Conservation (phyloP, 2,113 vertebrate genomes). For the Arenaria interpres region DNA sequence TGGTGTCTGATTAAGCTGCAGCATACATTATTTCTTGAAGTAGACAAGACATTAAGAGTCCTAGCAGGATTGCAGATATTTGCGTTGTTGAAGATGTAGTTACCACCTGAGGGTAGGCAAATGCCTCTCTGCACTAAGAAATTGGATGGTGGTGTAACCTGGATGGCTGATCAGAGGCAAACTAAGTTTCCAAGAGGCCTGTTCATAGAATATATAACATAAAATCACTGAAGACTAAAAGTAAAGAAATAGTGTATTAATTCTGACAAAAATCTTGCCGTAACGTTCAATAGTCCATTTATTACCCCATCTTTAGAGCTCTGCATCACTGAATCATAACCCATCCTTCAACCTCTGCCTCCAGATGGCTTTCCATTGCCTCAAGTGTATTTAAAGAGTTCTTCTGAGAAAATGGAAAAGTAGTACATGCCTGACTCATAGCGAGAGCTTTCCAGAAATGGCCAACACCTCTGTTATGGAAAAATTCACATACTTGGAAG, state of each 20-base stretch:
- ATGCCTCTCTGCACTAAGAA: not conserved
- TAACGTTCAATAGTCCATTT: not conserved
- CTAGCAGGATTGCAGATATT: not conserved
- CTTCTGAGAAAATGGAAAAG: slow-evolving; percentile 65
- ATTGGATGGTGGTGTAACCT: not conserved
- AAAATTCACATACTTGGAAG: slow-evolving; percentile 11
- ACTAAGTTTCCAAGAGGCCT: not conserved
- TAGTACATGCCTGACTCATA: slow-evolving; percentile 38
- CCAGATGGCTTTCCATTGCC: slow-evolving; percentile 66
- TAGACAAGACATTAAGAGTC: not conserved
- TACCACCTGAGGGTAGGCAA: not conserved
- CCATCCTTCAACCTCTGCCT: slow-evolving; percentile 29
- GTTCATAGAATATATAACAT: not conserved
- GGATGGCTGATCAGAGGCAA: not conserved
- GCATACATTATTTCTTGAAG: not conserved
- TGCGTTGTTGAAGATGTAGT: not conserved
- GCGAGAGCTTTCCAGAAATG: slow-evolving; percentile 11
- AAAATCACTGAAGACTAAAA: not conserved
- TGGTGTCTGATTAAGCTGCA: not conserved
- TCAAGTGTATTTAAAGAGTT: slow-evolving; percentile 43
- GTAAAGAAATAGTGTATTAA: not conserved
- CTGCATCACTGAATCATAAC: not conserved
- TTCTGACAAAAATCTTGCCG: not conserved
- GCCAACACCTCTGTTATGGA: slow-evolving; percentile 58
- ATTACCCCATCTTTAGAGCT: not conserved